phyloP scores from a whole-genome alignment of 2,888 invertebrate genomes.

The Aspidapion aeneum region DNA sequence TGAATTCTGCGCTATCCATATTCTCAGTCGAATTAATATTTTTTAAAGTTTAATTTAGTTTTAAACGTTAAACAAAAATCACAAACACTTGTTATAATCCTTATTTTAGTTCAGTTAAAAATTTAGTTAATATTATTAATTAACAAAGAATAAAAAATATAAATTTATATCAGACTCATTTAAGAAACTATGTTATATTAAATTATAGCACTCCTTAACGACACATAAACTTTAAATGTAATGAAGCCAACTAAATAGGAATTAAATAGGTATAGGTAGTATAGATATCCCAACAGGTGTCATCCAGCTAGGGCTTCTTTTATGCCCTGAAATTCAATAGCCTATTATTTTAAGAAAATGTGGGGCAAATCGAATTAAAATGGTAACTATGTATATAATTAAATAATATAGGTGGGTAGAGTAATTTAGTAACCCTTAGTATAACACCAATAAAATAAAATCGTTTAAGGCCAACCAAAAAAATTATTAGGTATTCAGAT shows the following conservation, averaged over 20 bases:
- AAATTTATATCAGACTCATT: too few species aligned
- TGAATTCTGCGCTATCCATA: conserved; percentile 55
- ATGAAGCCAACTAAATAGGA: not conserved
- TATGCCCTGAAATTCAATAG: not conserved
- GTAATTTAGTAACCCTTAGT: too few species aligned
- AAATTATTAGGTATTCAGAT: not conserved
- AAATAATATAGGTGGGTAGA: too few species aligned
- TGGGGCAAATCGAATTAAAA: not conserved
- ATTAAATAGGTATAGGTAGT: too few species aligned
- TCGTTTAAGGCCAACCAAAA: too few species aligned
- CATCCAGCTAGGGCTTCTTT: not conserved
- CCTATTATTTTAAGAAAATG: not conserved
- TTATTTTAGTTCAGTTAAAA: not conserved
- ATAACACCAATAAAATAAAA: too few species aligned
- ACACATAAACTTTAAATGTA: not conserved
- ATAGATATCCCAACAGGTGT: not conserved
- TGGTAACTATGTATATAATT: not conserved
- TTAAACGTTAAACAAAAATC: not conserved
- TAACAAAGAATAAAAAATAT: too few species aligned
- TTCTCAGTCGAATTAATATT: not conserved
- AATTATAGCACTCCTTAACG: too few species aligned
- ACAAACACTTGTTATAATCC: not conserved
- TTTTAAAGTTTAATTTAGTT: not conserved
- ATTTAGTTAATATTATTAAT: too few species aligned
- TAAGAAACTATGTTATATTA: too few species aligned